A percentile compares a stretch with the other conserved stretches of the same genome.
phyloP scores from a whole-genome alignment of 2,797 vertebrate genomes.

The Florisuga fusca region DNA sequence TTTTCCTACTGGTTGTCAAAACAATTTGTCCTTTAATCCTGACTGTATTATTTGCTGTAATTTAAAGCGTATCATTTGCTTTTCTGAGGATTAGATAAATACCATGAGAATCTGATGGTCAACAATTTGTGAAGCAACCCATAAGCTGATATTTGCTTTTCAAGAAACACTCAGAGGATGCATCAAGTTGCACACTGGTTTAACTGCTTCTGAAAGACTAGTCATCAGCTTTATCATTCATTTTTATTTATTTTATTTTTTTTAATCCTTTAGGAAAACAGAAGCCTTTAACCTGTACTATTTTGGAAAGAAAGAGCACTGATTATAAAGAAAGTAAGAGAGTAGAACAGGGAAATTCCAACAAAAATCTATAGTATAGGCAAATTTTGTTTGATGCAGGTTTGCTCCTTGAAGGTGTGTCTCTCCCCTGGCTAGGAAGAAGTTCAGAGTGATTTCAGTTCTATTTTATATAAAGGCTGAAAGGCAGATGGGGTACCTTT shows the following conservation, averaged over 20 bases:
- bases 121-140: background rate
- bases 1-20: background rate
- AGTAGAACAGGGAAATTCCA: background rate
- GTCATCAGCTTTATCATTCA: background rate
- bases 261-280: background rate
- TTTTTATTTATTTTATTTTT: no score
- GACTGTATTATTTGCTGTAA: background rate
- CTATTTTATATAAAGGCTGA: background rate
- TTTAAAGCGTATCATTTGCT: background rate
- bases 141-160: background rate
- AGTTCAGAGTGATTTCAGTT: background rate
- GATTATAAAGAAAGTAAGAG: background rate
- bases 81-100: background rate
- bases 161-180: background rate
- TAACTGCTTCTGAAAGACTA: background rate
- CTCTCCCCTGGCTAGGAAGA: background rate
- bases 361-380: background rate
- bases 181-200: background rate
- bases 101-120: background rate
- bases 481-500: background rate
- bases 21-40: background rate
- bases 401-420: background rate
- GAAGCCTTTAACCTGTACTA: background rate
- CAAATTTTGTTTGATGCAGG: background rate
- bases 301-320: background rate